Evolutionary conservation across 2,888 invertebrate genomes (phyloP).

Genomic region (Yponomeuta cagnagella): DNA sequence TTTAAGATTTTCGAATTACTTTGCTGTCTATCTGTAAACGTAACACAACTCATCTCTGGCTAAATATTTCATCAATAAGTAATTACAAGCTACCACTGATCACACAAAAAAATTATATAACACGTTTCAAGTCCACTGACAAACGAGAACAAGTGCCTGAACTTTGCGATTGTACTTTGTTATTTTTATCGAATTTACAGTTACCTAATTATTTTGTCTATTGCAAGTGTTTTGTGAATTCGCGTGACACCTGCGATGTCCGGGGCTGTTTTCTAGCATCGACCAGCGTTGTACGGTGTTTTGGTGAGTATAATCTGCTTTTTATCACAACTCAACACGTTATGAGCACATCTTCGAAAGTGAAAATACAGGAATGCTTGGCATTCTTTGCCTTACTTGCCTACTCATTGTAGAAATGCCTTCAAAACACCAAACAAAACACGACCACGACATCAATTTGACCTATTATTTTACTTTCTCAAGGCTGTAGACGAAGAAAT

Average conservation of each 20-base stretch:
- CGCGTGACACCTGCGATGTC: slow-evolving; percentile 45
- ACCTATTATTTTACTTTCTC: neutral
- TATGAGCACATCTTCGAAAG: neutral
- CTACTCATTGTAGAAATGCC: neutral
- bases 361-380: neutral
- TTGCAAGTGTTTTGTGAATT: slow-evolving; percentile 43
- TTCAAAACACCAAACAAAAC: too few relatives aligned
- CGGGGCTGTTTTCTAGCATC: slow-evolving; percentile 73
- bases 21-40: slow-evolving; percentile 15
- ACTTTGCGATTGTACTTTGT: slow-evolving; percentile 38
- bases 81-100: neutral
- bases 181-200: slow-evolving; percentile 30
- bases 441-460: neutral
- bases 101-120: neutral
- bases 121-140: neutral
- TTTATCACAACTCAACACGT: neutral
- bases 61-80: neutral
- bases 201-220: slow-evolving; percentile 34
- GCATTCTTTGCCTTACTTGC: neutral
- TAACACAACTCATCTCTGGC: neutral
- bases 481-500: neutral
- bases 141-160: slow-evolving; percentile 54
- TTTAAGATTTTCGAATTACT: slow-evolving; percentile 11
- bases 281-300: slow-evolving; percentile 55
- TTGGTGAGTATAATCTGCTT: slow-evolving; percentile 50